Conservation (phyloP, 2,888 invertebrate species). For the Phlogophora meticulosa region DNA sequence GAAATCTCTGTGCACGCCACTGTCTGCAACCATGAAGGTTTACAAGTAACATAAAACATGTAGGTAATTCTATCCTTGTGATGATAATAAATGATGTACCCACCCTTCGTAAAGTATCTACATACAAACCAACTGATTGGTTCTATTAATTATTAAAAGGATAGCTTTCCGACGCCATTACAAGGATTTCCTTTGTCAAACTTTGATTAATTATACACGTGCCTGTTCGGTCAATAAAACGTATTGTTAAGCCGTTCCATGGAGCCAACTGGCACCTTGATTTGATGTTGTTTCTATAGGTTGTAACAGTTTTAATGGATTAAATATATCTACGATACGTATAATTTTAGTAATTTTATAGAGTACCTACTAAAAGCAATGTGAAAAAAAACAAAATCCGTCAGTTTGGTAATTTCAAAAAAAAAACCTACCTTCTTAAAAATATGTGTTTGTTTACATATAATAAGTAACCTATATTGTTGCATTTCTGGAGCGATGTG, state of each 20-base stretch:
- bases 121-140: constrained; percentile 27
- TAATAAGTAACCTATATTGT: no score
- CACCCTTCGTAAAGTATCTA: constrained; percentile 3
- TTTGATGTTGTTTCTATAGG: constrained; percentile 18
- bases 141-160: constrained; percentile 45
- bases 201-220: constrained; percentile 57
- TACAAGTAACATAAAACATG: no score
- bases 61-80: no score
- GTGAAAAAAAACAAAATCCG: not conserved
- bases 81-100: constrained; percentile 28
- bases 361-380: not conserved
- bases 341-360: not conserved
- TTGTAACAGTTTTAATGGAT: constrained; percentile 15
- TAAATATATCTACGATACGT: not conserved
- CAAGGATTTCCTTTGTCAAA: constrained; percentile 58
- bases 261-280: constrained; percentile 47
- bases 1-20: no score
- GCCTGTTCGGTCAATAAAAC: constrained; percentile 22
- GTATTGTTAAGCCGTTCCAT: constrained; percentile 57
- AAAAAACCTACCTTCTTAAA: no score
- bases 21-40: no score
- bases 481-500: no score
- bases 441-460: no score
- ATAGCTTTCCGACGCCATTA: constrained; percentile 54
- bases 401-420: no score